Evolutionary conservation across 2,113 vertebrate genomes (phyloP).

Genomic region (Charadrius vociferus): DNA sequence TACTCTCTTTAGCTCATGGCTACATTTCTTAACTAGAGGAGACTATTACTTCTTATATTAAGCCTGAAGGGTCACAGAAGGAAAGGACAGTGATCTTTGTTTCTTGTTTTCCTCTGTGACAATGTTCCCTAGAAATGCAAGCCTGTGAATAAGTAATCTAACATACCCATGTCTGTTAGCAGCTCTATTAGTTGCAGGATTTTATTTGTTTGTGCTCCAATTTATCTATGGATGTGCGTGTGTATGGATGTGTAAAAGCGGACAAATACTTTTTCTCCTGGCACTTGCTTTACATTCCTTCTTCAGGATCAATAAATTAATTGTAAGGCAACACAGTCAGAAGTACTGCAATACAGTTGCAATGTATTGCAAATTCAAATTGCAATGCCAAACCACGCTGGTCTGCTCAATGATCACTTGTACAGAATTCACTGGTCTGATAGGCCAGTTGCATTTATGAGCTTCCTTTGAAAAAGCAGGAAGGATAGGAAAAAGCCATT

Average conservation of each 20-base stretch:
- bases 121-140: not conserved
- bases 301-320: not conserved
- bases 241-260: not conserved
- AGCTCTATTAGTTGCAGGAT: not conserved
- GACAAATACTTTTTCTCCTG: not conserved
- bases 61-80: not conserved
- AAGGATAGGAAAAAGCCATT: not conserved
- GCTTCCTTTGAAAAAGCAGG: not conserved
- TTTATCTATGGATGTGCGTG: not conserved
- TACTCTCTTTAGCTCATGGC: not conserved
- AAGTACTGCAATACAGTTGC: not conserved
- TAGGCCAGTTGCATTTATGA: not conserved
- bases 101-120: not conserved
- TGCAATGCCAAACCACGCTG: not conserved
- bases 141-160: not conserved
- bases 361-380: not conserved
- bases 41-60: not conserved
- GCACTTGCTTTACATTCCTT: not conserved
- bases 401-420: not conserved
- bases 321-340: not conserved
- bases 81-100: not conserved
- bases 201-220: not conserved
- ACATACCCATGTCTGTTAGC: not conserved
- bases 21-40: not conserved
- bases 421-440: accelerated